These are phyloP conservation scores for Boloria selene DNA, from an alignment of 2,888 invertebrate genomes.

Conservation along the genomic window DNA sequence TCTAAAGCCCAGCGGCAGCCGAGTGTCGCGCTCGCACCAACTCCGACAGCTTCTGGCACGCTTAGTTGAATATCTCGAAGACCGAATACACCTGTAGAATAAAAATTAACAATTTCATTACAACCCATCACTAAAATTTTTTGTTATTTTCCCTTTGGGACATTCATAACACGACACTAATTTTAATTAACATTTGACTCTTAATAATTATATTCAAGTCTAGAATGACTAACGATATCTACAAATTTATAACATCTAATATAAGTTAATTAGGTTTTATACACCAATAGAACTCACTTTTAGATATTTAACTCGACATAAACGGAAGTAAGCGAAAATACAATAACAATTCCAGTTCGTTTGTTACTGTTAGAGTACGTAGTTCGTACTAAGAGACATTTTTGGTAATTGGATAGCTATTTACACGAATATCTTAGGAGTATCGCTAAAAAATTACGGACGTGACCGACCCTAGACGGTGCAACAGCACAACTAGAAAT, in stretches of 20 bases:
- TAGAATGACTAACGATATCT: too few species aligned
- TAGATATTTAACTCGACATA: constrained; percentile 22
- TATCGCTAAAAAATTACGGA: too few species aligned
- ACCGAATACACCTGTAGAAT: constrained; percentile 76
- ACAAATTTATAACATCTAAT: too few species aligned
- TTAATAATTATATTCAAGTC: too few species aligned
- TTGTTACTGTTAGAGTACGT: constrained; percentile 33
- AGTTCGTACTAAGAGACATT: too few species aligned
- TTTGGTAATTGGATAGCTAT: constrained; percentile 18
- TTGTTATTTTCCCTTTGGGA: too few species aligned
- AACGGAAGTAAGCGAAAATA: constrained; percentile 29
- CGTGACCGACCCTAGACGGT: too few species aligned
- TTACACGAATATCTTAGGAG: too few species aligned
- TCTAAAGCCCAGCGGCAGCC: constrained; percentile 89
- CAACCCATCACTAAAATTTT: neutral
- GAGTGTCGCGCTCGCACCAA: constrained; percentile 87
- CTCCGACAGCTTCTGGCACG: constrained; percentile 87
- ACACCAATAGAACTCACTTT: neutral
- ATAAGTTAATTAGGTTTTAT: neutral
- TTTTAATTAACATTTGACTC: too few species aligned
- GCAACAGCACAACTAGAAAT: too few species aligned
- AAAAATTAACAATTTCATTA: neutral
- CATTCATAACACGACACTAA: too few species aligned
- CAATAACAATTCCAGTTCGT: constrained; percentile 32
- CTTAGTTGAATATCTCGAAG: constrained; percentile 86